Percentiles rank a stretch among this genome's conserved stretches.
Evolutionary conservation across 1,140 invertebrate species (phyloP).

Genomic region (Wiebesia pumilae): DNA sequence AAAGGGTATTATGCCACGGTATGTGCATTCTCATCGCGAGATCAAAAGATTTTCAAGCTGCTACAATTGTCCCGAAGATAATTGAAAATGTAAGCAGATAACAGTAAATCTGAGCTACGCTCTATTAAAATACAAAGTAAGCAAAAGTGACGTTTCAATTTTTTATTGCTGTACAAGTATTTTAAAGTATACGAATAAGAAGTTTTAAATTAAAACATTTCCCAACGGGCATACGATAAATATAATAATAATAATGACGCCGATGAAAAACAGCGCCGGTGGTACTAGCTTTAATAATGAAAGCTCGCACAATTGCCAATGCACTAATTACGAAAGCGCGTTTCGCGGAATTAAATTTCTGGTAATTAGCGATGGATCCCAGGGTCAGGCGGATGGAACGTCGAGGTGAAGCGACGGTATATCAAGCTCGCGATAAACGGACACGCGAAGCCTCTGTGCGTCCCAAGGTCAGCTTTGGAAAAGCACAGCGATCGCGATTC

Average conservation of each 20-base stretch:
- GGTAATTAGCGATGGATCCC: neutral
- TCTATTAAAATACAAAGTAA: too few species aligned
- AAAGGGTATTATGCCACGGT: too few species aligned
- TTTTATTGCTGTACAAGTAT: too few species aligned
- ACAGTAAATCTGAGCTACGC: too few species aligned
- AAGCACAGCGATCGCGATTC: conserved; percentile 19
- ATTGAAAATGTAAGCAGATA: neutral
- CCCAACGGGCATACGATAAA: too few species aligned
- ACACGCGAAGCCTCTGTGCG: neutral
- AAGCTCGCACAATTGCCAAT: neutral
- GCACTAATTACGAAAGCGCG: neutral
- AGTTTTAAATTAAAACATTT: neutral
- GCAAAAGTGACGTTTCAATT: too few species aligned
- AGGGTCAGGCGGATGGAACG: neutral
- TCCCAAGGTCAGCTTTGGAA: conserved; percentile 12
- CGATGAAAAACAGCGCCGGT: neutral
- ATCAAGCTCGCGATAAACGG: neutral
- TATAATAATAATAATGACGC: neutral
- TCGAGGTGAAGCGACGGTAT: neutral
- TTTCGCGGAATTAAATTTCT: neutral
- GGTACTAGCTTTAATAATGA: neutral
- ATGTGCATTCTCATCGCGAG: neutral
- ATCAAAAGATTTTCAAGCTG: neutral
- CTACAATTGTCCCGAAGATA: neutral
- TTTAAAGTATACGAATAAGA: neutral